Evolutionary conservation across 2,113 vertebrate genomes (phyloP), one percentile per base, ranked within the genome.

Genomic region (Entomyzon cyanotis): DNA sequence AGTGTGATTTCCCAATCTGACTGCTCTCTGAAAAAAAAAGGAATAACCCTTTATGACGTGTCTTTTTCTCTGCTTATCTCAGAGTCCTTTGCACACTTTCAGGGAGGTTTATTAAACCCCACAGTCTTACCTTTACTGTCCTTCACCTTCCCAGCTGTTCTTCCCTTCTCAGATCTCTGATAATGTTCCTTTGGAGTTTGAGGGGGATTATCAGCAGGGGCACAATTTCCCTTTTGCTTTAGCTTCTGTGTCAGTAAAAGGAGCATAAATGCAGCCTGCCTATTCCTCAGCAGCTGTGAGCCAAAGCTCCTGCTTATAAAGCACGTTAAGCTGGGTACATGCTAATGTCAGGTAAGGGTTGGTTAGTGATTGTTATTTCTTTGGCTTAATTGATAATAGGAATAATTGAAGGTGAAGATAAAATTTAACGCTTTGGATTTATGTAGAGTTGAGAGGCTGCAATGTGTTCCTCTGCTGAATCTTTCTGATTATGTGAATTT

Each of bases 321-420:
- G 53, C n/a, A 24, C 8, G 25, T 55, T 53, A 56, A 80, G 44
- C 39, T 75, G 3, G 2, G 33, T 47, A 22, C 46, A 21, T 11
- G 31, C 37, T 84, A 49, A 64, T 53, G 81, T 31, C 76, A 79
- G 63, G 35, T 88, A 90, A 91, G 75, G 15, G 35, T 22, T 52
- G 21, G 24, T 52, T 65, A 81, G 56, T 63, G 64, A 70, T 83
- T 88, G 21, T 80, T 79, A 62, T 85, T 96, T 93, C 63, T 93
- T 91, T 83, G 35, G 46, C 58, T 83, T 93, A 76, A 93, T 85
- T 93, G 63, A 76, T 69, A 69, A 90, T 50, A 70, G 19, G 15
- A 85, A 64, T 65, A 94, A 82, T 76, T 76, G 44, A 69, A 62
- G 18, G 14, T 27, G 25, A 76, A 85, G 63, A 76, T 62, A 67